Evolutionary conservation across 1,140 invertebrate genomes (phyloP).

Genomic region (Bombus affinis): DNA sequence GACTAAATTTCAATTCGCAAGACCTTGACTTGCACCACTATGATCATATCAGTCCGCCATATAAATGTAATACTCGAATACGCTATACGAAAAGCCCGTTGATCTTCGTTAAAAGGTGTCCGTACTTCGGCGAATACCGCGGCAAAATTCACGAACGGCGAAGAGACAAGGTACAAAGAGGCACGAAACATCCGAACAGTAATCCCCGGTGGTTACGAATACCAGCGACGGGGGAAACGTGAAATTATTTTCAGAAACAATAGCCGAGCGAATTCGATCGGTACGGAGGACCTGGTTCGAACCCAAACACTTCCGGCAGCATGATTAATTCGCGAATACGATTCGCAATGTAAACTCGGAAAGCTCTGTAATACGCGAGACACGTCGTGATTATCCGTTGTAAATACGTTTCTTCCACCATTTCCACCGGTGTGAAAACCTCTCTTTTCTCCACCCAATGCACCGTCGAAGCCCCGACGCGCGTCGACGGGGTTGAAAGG

Average conservation of each 20-base stretch:
- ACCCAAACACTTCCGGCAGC: constrained; percentile 26
- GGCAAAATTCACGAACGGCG: not conserved
- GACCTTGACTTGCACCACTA: too few species aligned
- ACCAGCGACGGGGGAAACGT: not conserved
- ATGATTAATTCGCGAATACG: constrained; percentile 54
- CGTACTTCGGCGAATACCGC: not conserved
- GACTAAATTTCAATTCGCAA: not conserved
- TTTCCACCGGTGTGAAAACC: not conserved
- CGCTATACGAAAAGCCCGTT: not conserved
- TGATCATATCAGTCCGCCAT: not conserved
- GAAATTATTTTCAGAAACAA: constrained; percentile 50
- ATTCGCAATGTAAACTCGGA: constrained; percentile 45
- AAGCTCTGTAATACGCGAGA: constrained; percentile 66
- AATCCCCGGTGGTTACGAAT: not conserved
- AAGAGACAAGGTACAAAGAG: not conserved
- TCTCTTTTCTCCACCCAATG: not conserved
- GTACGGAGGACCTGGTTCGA: not conserved
- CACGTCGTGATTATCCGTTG: constrained; percentile 59
- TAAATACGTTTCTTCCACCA: constrained; percentile 60
- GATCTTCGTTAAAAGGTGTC: not conserved
- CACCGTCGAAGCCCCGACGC: constrained; percentile 19
- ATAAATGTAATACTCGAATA: not conserved
- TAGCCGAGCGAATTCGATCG: constrained; percentile 19
- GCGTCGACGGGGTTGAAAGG: constrained; percentile 28
- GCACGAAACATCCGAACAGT: not conserved